phyloP scores from a whole-genome alignment of 2,797 vertebrate species.

The Intellagama lesueurii region DNA sequence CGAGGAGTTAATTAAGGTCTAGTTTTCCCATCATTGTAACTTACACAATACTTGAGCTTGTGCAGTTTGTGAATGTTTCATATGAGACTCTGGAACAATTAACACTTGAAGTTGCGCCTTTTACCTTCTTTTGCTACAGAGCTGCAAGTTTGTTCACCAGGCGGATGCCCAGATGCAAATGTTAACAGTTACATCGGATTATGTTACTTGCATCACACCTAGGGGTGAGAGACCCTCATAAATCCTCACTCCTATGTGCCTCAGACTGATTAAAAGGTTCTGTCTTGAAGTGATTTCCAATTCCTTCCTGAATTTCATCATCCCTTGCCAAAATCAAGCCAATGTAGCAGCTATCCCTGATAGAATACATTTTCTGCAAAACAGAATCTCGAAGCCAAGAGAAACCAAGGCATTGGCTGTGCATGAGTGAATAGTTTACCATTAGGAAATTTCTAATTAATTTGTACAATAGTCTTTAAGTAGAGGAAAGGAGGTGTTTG shows the following conservation, averaged over 20 bases:
- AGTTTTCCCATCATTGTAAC: conserved; percentile 38
- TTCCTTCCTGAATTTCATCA: conserved; percentile 20
- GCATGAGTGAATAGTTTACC: conserved; percentile 52
- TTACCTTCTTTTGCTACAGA: conserved; percentile 37
- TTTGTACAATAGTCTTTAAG: conserved; percentile 33
- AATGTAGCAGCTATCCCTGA: conserved; percentile 47
- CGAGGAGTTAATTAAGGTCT: conserved; percentile 48
- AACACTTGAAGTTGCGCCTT: conserved; percentile 31
- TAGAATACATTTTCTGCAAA: conserved; percentile 49
- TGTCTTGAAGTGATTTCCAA: conserved; percentile 34
- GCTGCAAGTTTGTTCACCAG: conserved; percentile 41
- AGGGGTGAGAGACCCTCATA: conserved; percentile 50
- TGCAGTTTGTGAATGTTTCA: conserved; percentile 46
- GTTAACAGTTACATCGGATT: conserved; percentile 36
- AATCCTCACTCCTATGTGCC: conserved; percentile 43
- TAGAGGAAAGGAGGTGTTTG: background rate
- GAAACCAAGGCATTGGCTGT: conserved; percentile 11
- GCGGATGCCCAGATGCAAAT: conserved; percentile 23
- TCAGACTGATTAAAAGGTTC: conserved; percentile 50
- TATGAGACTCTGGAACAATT: conserved; percentile 46
- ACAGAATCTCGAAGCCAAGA: conserved; percentile 53
- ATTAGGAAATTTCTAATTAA: conserved; percentile 43
- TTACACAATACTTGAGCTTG: conserved; percentile 41
- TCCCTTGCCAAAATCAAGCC: conserved; percentile 3
- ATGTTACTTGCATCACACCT: conserved; percentile 47